Base-by-base conservation (phyloP, 1,140 invertebrate species). In the Drosophila arizonae region DNA sequence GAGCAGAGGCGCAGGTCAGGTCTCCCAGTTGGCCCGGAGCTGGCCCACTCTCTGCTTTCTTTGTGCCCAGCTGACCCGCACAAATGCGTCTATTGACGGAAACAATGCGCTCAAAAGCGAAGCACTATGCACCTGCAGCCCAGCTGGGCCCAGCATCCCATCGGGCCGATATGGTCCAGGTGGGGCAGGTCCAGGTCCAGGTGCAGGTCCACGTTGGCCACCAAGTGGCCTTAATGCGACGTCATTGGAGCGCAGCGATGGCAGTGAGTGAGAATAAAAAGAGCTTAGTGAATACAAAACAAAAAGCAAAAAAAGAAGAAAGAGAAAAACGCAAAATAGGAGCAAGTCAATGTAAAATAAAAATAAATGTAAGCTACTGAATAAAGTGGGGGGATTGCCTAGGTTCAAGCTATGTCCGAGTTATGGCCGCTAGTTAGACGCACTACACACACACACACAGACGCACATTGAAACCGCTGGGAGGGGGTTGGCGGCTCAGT, bases 31-130 rank as follows among this genome's bases (percentile, higher is more conserved):
- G 36, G 61, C 30, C 56, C 36, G 48, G 48, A 51, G 15, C 45
- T 48, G 33, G 54, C 11, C 8, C 45, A 36, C 26, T 51, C 55
- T 61, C 66, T 45, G 72, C 75, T 81, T 86, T 86, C 65, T 82
- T 76, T 86, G 81, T 79, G 65, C 66, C 72, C 74, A 86, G 87
- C 82, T 86, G 84, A 87, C 82, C 82, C 82, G 82, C 82, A 86
- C 79, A 86, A 86, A 86, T 86, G 82, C 82, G 82, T 81, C 82
- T 79, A 86, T 86, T 86, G 82, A 86, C 82, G 77, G 65, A 82
- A 86, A 86, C 82, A 87, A 86, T 86, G 82, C 72, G 67, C 72
- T 87, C 76, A 82, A 82, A 87, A 76, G 79, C 81, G 64, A 30
- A 50, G 67, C 67, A 64, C 62, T 54, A 72, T 26, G 70, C 36